phyloP scores from a whole-genome alignment of 2,888 invertebrate genomes.

The Erebia aethiops region DNA sequence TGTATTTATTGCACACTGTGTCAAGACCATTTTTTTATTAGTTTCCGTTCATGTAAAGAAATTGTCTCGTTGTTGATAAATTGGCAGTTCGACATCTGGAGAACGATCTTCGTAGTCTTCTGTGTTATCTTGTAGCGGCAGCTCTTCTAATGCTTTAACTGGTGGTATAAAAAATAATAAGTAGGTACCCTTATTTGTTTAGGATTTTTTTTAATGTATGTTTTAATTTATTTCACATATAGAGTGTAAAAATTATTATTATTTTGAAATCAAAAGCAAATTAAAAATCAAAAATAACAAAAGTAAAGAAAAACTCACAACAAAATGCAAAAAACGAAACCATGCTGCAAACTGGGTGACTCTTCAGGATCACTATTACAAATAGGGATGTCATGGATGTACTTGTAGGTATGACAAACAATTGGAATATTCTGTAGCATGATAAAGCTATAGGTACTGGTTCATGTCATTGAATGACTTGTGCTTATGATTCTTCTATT shows the following conservation, averaged over 20 bases:
- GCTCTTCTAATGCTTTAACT: slow-evolving; percentile 91
- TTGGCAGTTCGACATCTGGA: slow-evolving; percentile 90
- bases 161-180: slow-evolving; percentile 42
- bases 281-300: slow-evolving; percentile 44
- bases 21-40: neutral
- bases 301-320: slow-evolving; percentile 74
- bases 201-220: no score
- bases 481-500: slow-evolving; percentile 4
- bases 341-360: slow-evolving; percentile 70
- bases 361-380: slow-evolving; percentile 65
- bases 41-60: slow-evolving; percentile 84
- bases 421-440: slow-evolving; percentile 13
- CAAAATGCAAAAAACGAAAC: slow-evolving; percentile 78
- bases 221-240: neutral
- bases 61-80: slow-evolving; percentile 94
- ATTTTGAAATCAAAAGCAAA: slow-evolving; percentile 39
- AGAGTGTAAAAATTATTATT: neutral
- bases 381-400: neutral
- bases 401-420: neutral
- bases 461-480: slow-evolving; percentile 11
- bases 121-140: slow-evolving; percentile 83
- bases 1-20: neutral
- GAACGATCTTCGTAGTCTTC: slow-evolving; percentile 88
- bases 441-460: slow-evolving; percentile 14
- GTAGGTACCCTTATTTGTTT: slow-evolving; percentile 17